Evolutionary conservation across 2,113 vertebrate genomes (phyloP).

Genomic region (Lepus americanus): DNA sequence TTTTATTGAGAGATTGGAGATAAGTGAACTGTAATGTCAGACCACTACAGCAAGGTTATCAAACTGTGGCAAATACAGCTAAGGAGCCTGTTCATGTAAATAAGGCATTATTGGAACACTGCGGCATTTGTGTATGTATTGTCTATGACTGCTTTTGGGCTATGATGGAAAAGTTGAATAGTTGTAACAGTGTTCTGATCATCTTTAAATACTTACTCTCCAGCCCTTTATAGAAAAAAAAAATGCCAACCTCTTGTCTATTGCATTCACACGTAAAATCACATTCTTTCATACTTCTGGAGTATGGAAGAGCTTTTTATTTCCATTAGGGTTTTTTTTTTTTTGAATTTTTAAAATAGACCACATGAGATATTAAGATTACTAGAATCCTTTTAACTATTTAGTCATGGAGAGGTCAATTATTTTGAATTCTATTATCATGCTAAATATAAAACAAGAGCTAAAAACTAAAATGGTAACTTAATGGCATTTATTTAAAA

Average conservation of each 20-base stretch:
- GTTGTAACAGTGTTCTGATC: not conserved
- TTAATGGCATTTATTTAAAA: slow-evolving; percentile 59
- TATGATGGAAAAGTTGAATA: not conserved
- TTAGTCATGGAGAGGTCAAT: not conserved
- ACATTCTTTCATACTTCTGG: slow-evolving; percentile 19
- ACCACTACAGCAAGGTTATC: not conserved
- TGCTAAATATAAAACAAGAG: slow-evolving; percentile 39
- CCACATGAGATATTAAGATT: slow-evolving; percentile 12
- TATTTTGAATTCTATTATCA: slow-evolving; percentile 38
- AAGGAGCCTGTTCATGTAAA: not conserved
- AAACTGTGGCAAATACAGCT: not conserved
- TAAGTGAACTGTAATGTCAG: slow-evolving; percentile 12
- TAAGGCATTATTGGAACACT: not conserved
- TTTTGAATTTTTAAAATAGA: slow-evolving; percentile 53
- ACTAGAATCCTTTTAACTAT: slow-evolving; percentile 52
- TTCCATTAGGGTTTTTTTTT: not conserved
- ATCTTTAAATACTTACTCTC: slow-evolving; percentile 16
- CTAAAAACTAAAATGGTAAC: not conserved
- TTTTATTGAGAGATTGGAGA: not conserved
- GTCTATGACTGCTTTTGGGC: slow-evolving; percentile 21
- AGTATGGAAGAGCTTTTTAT: slow-evolving; percentile 2
- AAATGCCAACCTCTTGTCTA: not conserved
- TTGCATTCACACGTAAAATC: slow-evolving; percentile 39
- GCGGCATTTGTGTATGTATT: not conserved
- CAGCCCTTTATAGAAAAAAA: slow-evolving; percentile 17